Evolutionary conservation across 2,888 invertebrate genomes (phyloP).

Genomic region (Drosophila algonquin): DNA sequence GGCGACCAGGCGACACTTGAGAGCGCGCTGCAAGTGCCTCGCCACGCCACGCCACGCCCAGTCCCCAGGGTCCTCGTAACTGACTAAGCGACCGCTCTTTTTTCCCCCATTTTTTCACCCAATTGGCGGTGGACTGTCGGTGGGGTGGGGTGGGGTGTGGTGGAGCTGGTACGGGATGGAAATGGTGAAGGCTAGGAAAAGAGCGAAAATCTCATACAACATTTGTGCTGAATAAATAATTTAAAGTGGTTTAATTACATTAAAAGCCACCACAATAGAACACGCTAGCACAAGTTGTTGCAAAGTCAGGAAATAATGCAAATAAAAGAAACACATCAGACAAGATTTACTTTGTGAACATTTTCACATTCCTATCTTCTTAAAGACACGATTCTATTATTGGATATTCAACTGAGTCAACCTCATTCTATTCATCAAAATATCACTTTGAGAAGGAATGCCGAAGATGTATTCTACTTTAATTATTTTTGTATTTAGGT

Average conservation of each 20-base stretch:
- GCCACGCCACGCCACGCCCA: conserved; percentile 67
- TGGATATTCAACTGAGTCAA: too few relatives aligned
- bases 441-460: too few relatives aligned
- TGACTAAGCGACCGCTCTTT: conserved; percentile 34
- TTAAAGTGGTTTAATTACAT: conserved; percentile 32
- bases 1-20: conserved; percentile 56
- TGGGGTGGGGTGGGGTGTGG: not conserved
- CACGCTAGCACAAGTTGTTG: not conserved
- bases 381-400: too few relatives aligned
- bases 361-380: too few relatives aligned
- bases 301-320: not conserved
- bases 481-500: too few relatives aligned
- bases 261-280: not conserved
- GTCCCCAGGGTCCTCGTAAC: conserved; percentile 15
- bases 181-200: conserved; percentile 10
- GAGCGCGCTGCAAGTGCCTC: conserved; percentile 48
- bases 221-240: conserved; percentile 14
- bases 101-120: not conserved
- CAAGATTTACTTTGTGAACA: too few relatives aligned
- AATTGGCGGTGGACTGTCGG: not conserved
- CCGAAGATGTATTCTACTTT: too few relatives aligned
- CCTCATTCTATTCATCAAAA: too few relatives aligned
- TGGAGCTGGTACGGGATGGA: too few relatives aligned
- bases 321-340: too few relatives aligned
- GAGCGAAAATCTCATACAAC: conserved; percentile 4